These are phyloP conservation scores for Eupithecia subfuscata DNA, from an alignment of 2,888 invertebrate species.

Conservation along the genomic window DNA sequence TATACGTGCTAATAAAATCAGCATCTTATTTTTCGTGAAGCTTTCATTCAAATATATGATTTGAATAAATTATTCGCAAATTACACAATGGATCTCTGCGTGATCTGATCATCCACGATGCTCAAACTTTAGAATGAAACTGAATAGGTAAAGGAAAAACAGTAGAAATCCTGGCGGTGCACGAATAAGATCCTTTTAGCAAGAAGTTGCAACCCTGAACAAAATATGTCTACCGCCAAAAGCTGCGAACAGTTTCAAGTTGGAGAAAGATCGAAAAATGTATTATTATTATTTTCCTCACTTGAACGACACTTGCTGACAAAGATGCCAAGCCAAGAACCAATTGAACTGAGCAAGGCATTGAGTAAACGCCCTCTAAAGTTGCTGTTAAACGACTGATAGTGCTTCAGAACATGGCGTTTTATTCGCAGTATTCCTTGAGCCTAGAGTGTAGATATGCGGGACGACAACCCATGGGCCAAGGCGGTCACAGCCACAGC, in stretches of 20 bases:
- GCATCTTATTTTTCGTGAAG: too few species aligned
- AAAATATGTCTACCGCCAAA: neutral
- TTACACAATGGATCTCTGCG: neutral
- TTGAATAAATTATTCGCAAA: neutral
- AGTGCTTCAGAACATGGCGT: neutral
- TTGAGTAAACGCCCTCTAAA: neutral
- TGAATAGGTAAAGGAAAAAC: neutral
- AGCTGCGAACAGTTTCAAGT: neutral
- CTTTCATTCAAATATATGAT: neutral
- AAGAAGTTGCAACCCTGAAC: neutral
- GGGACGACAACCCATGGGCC: neutral
- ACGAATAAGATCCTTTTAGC: neutral
- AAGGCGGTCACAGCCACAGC: neutral
- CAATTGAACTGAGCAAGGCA: neutral
- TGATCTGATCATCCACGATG: neutral
- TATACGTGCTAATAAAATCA: too few species aligned
- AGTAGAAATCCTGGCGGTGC: neutral
- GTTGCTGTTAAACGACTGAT: neutral
- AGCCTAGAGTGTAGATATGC: too few species aligned
- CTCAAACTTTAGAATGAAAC: neutral
- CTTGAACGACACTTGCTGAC: neutral
- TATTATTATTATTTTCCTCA: neutral
- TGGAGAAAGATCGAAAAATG: neutral
- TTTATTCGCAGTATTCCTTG: neutral
- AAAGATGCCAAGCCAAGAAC: neutral